phyloP scores from a whole-genome alignment of 2,888 invertebrate genomes.

The Polyommatus icarus region DNA sequence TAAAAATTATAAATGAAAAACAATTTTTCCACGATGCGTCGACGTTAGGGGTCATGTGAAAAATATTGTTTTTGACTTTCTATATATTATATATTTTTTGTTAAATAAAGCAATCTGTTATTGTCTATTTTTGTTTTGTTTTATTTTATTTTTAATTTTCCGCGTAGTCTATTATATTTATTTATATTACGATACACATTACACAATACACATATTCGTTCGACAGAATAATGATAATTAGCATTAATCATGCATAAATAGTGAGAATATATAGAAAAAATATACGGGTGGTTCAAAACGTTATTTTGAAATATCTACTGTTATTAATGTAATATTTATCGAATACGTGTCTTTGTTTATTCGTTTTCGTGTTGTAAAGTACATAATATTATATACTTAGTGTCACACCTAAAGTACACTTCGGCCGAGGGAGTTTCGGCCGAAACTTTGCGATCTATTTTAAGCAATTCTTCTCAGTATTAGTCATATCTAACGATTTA shows the following conservation, averaged over 20 bases:
- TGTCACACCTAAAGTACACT: constrained; percentile 29
- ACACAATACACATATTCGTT: constrained; percentile 46
- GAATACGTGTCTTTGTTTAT: constrained; percentile 31
- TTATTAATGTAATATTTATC: constrained; percentile 41
- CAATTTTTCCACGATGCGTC: constrained; percentile 67
- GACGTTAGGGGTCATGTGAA: constrained; percentile 64
- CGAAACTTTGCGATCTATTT: constrained; percentile 24
- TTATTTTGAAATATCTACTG: constrained; percentile 49
- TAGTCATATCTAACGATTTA: constrained; percentile 27
- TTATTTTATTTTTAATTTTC: constrained; percentile 68
- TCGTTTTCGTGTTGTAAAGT: constrained; percentile 32
- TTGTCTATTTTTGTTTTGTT: constrained; percentile 64
- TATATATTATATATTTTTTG: constrained; percentile 81
- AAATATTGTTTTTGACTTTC: constrained; percentile 71
- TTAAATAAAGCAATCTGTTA: constrained; percentile 81
- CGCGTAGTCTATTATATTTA: constrained; percentile 40
- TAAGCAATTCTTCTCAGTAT: constrained; percentile 29
- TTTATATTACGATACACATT: constrained; percentile 47
- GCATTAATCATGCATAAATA: constrained; percentile 63
- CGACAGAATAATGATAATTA: constrained; percentile 47
- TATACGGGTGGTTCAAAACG: constrained; percentile 72
- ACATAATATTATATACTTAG: constrained; percentile 24
- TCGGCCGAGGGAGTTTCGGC: constrained; percentile 1
- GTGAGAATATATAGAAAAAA: constrained; percentile 67
- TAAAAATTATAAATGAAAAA: constrained; percentile 60